These are phyloP conservation scores for Andricus curvator DNA, from an alignment of 2,888 invertebrate genomes.

Conservation along the genomic window DNA sequence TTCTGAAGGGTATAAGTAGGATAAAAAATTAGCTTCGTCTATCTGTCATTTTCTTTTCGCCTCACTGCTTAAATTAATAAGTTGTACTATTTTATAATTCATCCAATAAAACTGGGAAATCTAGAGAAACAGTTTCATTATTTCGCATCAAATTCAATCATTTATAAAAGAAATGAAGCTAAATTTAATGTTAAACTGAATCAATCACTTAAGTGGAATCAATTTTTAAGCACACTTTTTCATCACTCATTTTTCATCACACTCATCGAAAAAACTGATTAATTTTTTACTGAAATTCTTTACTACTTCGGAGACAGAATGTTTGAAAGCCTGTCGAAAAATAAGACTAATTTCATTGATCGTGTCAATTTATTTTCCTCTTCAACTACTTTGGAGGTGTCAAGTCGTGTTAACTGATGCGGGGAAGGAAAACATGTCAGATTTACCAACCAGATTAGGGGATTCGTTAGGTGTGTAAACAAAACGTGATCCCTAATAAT, in stretches of 20 bases:
- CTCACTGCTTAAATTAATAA: not conserved
- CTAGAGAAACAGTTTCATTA: not conserved
- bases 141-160: not conserved
- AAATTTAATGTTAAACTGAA: not conserved
- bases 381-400: conserved; percentile 19
- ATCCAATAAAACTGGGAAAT: not conserved
- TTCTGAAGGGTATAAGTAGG: conserved; percentile 4
- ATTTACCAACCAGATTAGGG: conserved; percentile 37
- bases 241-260: too few relatives aligned
- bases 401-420: conserved; percentile 21
- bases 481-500: conserved; percentile 31
- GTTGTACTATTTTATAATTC: not conserved
- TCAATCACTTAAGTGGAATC: not conserved
- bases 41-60: not conserved
- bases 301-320: not conserved
- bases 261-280: not conserved
- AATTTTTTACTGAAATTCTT: not conserved
- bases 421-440: conserved; percentile 34
- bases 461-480: conserved; percentile 17
- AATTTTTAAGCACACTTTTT: not conserved
- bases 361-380: conserved; percentile 1
- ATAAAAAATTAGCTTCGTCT: not conserved
- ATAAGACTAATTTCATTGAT: not conserved
- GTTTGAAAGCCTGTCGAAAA: not conserved
- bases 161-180: not conserved